These are phyloP conservation scores for Dione vanillae DNA, from an alignment of 2,888 invertebrate genomes.

Conservation along the genomic window DNA sequence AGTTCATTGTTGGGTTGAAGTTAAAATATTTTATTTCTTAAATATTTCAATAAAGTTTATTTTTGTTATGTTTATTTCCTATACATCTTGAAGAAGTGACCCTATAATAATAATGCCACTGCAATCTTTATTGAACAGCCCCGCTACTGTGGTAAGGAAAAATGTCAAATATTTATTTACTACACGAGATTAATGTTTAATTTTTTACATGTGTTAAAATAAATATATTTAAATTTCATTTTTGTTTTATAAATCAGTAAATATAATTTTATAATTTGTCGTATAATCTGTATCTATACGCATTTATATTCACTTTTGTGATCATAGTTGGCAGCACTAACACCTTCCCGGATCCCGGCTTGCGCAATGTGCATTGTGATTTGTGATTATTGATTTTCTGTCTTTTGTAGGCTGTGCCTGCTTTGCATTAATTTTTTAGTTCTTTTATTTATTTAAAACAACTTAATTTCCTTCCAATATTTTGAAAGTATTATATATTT, in stretches of 20 bases:
- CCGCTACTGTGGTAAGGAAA: constrained; percentile 10
- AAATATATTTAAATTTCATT: neutral
- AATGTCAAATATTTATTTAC: neutral
- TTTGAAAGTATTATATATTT: neutral
- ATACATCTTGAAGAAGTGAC: neutral
- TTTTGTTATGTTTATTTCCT: neutral
- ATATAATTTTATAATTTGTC: neutral
- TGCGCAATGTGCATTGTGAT: neutral
- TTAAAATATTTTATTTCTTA: constrained; percentile 1
- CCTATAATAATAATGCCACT: neutral
- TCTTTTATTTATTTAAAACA: neutral
- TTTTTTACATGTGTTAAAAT: too few species aligned
- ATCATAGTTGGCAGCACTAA: constrained; percentile 2
- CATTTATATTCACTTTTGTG: neutral
- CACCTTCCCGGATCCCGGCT: neutral
- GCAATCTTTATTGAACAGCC: neutral
- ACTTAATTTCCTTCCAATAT: neutral
- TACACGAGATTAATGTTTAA: too few species aligned
- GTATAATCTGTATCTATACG: constrained; percentile 2
- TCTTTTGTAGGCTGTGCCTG: neutral
- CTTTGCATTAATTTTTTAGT: neutral
- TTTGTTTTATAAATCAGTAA: too few species aligned
- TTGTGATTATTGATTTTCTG: neutral
- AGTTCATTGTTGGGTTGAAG: neutral
- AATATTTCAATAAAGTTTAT: neutral